A percentile compares a stretch with the other conserved stretches of the same genome.
Conservation (phyloP, 2,888 invertebrate genomes). For the Lasioglossum vierecki region DNA sequence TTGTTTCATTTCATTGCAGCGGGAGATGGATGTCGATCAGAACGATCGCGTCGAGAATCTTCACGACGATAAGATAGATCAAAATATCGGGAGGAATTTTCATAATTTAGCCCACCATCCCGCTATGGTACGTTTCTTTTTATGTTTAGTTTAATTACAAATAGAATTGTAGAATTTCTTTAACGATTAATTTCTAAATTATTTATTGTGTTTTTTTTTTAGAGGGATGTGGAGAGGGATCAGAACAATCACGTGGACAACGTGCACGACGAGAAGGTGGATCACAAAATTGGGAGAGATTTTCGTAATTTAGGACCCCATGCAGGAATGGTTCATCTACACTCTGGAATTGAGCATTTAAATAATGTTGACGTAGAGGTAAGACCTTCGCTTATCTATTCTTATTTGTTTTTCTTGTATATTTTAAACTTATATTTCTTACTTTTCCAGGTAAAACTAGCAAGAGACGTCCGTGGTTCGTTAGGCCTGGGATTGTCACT, state of each 20-base stretch:
- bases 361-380: conserved; percentile 81
- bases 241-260: conserved; percentile 79
- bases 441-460: conserved; percentile 78
- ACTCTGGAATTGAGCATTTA: conserved; percentile 80
- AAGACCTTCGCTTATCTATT: conserved; percentile 15
- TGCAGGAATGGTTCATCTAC: conserved; percentile 79
- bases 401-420: neutral
- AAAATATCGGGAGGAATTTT: conserved; percentile 78
- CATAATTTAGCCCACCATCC: conserved; percentile 78
- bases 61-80: conserved; percentile 78
- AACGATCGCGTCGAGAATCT: conserved; percentile 76
- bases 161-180: neutral
- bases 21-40: conserved; percentile 76
- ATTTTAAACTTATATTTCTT: neutral
- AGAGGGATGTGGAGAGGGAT: conserved; percentile 77
- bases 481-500: conserved; percentile 87
- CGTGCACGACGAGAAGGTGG: conserved; percentile 78
- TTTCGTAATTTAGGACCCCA: conserved; percentile 78
- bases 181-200: neutral
- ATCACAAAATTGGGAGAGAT: conserved; percentile 79
- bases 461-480: conserved; percentile 81
- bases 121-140: conserved; percentile 77
- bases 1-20: conserved; percentile 61
- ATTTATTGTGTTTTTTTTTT: conserved; percentile 22
- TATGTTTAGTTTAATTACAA: neutral